These are phyloP conservation scores for Acanthosepion esculentum DNA, from an alignment of 2,888 invertebrate genomes.

Conservation along the genomic window DNA sequence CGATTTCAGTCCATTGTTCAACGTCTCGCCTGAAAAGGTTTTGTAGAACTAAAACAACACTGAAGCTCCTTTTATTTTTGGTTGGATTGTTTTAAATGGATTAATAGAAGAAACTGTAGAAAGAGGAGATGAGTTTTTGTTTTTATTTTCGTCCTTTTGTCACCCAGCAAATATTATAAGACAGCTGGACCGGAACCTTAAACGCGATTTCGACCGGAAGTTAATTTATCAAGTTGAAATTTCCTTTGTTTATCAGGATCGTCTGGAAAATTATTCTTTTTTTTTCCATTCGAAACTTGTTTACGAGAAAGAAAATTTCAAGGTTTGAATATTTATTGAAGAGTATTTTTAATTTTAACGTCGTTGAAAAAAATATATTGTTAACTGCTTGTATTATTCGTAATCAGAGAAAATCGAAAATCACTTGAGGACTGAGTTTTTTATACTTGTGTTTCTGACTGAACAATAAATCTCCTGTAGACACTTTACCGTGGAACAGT, in stretches of 20 bases:
- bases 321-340: not conserved
- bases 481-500: too few species aligned
- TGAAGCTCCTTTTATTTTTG: not conserved
- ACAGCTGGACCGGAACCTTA: not conserved
- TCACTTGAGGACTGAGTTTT: too few species aligned
- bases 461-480: too few species aligned
- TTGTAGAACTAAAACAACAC: not conserved
- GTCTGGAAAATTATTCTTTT: too few species aligned
- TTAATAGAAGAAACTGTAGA: not conserved
- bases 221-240: not conserved
- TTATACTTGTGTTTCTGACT: too few species aligned
- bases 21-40: not conserved
- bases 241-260: not conserved
- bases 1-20: not conserved
- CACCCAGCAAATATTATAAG: not conserved
- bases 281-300: too few species aligned
- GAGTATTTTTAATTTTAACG: not conserved
- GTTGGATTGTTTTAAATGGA: not conserved
- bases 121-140: too few species aligned
- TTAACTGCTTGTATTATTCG: too few species aligned
- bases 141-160: not conserved
- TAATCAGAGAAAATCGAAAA: too few species aligned
- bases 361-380: too few species aligned
- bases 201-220: constrained; percentile 7
- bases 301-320: not conserved